Evolutionary conservation across 2,797 vertebrate species (phyloP).

Genomic region (Pipistrellus nathusii): DNA sequence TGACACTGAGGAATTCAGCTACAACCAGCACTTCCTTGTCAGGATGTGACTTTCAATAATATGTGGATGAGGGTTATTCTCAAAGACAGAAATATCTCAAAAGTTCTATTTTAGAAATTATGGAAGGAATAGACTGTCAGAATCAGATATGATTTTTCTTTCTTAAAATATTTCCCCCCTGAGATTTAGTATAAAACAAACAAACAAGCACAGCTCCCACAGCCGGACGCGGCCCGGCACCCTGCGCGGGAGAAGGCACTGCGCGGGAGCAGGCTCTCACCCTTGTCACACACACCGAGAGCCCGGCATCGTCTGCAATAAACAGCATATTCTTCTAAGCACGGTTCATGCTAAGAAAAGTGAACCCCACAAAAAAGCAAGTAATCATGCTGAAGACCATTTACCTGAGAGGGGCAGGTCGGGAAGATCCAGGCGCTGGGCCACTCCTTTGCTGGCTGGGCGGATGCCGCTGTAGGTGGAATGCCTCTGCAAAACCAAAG

Average conservation of each 20-base stretch:
- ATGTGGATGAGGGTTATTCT: constrained; percentile 58
- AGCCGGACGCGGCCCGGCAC: too few relatives aligned
- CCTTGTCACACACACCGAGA: background rate
- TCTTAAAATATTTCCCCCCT: constrained; percentile 76
- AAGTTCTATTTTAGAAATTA: constrained; percentile 74
- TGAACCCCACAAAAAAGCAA: constrained; percentile 17
- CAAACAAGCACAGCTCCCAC: background rate
- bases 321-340: constrained; percentile 64
- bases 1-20: background rate
- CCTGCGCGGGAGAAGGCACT: constrained; percentile 54
- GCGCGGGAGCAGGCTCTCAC: background rate
- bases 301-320: constrained; percentile 64
- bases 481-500: constrained; percentile 91
- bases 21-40: background rate
- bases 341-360: constrained; percentile 55
- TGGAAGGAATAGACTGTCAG: constrained; percentile 72
- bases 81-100: constrained; percentile 47
- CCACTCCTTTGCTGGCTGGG: constrained; percentile 90
- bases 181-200: constrained; percentile 75
- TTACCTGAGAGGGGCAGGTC: constrained; percentile 93
- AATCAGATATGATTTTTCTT: constrained; percentile 67
- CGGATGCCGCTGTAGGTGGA: constrained; percentile 89
- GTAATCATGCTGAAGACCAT: background rate
- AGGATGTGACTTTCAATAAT: background rate
- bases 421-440: constrained; percentile 91